These are phyloP conservation scores for Platanista minor DNA, from an alignment of 2,113 vertebrate genomes.

Conservation along the genomic window DNA sequence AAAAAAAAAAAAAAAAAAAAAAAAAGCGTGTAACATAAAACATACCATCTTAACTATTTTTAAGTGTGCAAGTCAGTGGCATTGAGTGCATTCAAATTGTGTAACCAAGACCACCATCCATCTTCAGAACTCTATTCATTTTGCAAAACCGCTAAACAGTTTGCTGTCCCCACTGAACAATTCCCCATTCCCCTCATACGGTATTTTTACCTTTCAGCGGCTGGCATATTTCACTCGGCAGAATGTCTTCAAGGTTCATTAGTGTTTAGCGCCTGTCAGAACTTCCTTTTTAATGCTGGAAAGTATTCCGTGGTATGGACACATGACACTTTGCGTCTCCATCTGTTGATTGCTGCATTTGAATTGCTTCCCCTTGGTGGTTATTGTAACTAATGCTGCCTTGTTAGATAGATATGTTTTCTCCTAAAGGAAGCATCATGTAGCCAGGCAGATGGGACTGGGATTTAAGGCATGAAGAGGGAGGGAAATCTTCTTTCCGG, in stretches of 20 bases:
- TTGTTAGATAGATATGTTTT: neutral
- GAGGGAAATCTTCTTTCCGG: neutral
- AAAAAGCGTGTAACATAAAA: neutral
- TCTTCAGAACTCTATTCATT: neutral
- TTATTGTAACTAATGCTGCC: neutral
- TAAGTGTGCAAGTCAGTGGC: neutral
- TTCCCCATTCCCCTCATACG: neutral
- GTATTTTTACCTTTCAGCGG: neutral
- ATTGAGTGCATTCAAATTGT: neutral
- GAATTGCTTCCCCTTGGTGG: neutral
- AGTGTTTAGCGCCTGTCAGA: neutral
- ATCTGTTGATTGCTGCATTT: neutral
- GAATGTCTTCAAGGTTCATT: neutral
- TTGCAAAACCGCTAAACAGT: neutral
- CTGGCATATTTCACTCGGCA: neutral
- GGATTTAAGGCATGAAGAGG: neutral
- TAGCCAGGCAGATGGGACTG: neutral
- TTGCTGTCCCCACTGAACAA: neutral
- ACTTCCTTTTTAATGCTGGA: neutral
- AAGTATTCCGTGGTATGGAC: neutral
- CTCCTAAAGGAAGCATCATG: neutral
- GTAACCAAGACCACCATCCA: neutral
- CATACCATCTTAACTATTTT: neutral
- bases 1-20: too few relatives aligned
- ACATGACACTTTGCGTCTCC: neutral